A percentile compares a stretch with the other conserved stretches of the same genome.
These are phyloP conservation scores for Apodemus sylvaticus DNA, from an alignment of 2,113 vertebrate genomes.

Conservation along the genomic window DNA sequence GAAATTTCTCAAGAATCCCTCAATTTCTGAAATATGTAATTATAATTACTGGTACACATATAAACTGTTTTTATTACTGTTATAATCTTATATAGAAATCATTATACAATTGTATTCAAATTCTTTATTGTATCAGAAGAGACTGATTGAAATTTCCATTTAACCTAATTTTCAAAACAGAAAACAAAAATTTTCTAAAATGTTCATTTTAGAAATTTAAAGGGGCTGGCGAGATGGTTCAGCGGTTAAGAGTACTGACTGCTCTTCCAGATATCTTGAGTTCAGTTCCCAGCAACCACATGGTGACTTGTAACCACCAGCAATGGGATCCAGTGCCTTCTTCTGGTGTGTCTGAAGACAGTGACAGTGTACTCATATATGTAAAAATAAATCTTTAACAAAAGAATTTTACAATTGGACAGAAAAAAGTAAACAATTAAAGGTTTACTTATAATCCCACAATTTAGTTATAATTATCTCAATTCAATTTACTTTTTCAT, in stretches of 20 bases:
- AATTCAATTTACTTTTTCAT: background rate
- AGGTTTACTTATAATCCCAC: background rate
- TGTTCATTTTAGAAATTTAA: background rate
- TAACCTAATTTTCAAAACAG: background rate
- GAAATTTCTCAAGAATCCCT: background rate
- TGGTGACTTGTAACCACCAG: too few species aligned
- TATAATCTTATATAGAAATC: background rate
- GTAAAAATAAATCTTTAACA: background rate
- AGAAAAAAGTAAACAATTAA: conserved; percentile 10
- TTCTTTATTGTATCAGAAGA: background rate
- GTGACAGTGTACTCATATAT: too few species aligned
- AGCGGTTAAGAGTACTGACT: too few species aligned
- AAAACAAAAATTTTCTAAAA: too few species aligned
- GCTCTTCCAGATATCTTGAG: too few species aligned
- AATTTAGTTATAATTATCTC: background rate
- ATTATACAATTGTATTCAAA: background rate
- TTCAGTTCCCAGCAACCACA: too few species aligned
- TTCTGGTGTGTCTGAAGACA: too few species aligned
- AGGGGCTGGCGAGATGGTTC: background rate
- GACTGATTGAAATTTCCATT: conserved; percentile 1
- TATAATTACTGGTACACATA: background rate
- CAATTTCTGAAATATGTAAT: background rate
- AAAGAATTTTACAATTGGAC: background rate
- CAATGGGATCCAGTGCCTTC: too few species aligned
- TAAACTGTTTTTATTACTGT: background rate